Percentiles rank a stretch among this genome's conserved stretches.
phyloP scores from a whole-genome alignment of 2,888 invertebrate genomes.

The Athalia cordata region DNA sequence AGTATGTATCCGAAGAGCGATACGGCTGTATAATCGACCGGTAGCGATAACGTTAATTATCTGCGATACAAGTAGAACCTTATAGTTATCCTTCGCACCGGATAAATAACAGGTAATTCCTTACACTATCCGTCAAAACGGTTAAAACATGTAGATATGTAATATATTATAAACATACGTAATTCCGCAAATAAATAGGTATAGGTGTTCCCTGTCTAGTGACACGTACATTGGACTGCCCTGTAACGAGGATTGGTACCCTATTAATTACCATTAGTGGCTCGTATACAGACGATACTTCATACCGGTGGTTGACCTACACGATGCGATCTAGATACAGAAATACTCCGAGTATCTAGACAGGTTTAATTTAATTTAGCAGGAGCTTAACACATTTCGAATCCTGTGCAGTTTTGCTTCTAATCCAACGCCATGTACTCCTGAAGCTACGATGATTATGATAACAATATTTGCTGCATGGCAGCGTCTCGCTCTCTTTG shows the following conservation, averaged over 20 bases:
- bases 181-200: no score
- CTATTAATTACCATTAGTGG: conserved; percentile 22
- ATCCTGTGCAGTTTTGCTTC: conserved; percentile 3
- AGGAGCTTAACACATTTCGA: background rate
- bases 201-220: no score
- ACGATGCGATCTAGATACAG: background rate
- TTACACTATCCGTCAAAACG: conserved; percentile 2
- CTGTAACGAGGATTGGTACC: conserved; percentile 14
- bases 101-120: conserved; percentile 18
- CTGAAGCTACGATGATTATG: background rate
- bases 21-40: background rate
- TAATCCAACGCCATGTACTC: conserved; percentile 7
- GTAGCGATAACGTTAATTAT: conserved; percentile 22
- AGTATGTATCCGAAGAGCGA: conserved; percentile 24
- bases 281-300: background rate
- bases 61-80: conserved; percentile 12
- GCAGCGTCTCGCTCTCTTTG: background rate
- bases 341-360: background rate
- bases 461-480: background rate
- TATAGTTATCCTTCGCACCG: conserved; percentile 14
- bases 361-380: background rate
- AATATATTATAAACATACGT: conserved; percentile 9
- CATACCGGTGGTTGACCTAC: no score
- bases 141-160: conserved; percentile 31
- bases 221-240: background rate